A percentile compares a stretch with the other conserved stretches of the same genome.
Conservation (phyloP, 2,797 vertebrate genomes). For the Mus minutoides region DNA sequence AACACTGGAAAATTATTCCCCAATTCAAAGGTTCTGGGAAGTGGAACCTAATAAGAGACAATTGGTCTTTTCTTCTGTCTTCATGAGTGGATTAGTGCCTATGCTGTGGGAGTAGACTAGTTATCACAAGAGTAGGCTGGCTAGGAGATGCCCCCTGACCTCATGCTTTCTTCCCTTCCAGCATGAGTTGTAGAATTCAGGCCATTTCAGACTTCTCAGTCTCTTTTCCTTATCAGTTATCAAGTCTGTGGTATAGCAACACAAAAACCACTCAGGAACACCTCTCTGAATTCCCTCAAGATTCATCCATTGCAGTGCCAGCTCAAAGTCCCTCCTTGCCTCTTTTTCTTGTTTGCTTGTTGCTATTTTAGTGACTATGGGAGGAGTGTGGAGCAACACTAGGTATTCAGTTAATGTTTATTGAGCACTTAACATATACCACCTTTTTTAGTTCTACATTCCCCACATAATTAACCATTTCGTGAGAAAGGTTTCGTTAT, state of each 20-base stretch:
- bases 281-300: neutral
- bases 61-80: neutral
- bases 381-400: neutral
- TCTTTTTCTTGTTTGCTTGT: neutral
- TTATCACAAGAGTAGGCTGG: neutral
- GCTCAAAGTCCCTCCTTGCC: neutral
- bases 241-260: neutral
- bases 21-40: neutral
- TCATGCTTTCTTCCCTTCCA: neutral
- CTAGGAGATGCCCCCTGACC: neutral
- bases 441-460: neutral
- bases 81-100: neutral
- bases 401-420: neutral
- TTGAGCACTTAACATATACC: neutral
- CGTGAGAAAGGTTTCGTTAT: neutral
- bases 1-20: neutral
- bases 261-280: neutral
- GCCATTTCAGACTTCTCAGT: neutral
- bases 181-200: neutral
- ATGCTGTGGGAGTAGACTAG: too few relatives aligned
- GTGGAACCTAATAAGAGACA: neutral
- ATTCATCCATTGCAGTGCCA: neutral
- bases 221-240: neutral
- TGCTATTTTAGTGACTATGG: neutral
- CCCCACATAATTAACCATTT: neutral